Base-by-base conservation (phyloP, 2,888 invertebrate species). In the Luperina testacea region DNA sequence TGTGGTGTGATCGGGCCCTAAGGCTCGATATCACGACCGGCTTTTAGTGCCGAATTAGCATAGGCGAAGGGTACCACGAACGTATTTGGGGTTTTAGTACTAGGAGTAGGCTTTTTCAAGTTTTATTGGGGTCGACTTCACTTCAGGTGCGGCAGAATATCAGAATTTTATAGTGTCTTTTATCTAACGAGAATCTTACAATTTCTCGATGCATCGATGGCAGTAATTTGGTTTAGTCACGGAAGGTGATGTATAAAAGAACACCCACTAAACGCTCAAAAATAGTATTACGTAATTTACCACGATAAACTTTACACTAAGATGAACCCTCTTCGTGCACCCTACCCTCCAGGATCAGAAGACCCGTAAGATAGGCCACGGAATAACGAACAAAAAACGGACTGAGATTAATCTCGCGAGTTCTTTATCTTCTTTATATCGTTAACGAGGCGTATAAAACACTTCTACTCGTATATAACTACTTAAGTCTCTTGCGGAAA, bases 11-110 rank as follows among this genome's bases (percentile, higher is more conserved):
- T 24, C 64, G 64, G 64, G 11, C 13, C 38, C 64, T 64, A 64
- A 64, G 59, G 68, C 71, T 67, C 74, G 86, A 84, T 78, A 82
- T 85, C 86, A 81, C 72, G 84, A 78, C 79, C 72, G 78, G 72
- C 75, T 86, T 85, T 90, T 87, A 82, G 82, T 78, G 75, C 78
- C 75, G 71, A 77, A 82, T 87, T 85, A 82, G 78, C 80, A 87
- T 85, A 85, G 68, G 32, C 82, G 70, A 70, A 77, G 63, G 73
- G 78, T 75, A 69, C 63, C 27, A 75, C 77, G 78, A 79, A 77
- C 57, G 72, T 75, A 67, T 78, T 86, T 74, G 67, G 42, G 75
- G 74, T 74, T 81, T 83, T 87, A 83, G 38, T 87, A 68, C 59
- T 70, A 72, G 15, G 32, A 86, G 83, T 82, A 48, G 59, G n/a